Base-by-base conservation (phyloP, 2,888 invertebrate genomes). In the Cryptocephalus moraei region DNA sequence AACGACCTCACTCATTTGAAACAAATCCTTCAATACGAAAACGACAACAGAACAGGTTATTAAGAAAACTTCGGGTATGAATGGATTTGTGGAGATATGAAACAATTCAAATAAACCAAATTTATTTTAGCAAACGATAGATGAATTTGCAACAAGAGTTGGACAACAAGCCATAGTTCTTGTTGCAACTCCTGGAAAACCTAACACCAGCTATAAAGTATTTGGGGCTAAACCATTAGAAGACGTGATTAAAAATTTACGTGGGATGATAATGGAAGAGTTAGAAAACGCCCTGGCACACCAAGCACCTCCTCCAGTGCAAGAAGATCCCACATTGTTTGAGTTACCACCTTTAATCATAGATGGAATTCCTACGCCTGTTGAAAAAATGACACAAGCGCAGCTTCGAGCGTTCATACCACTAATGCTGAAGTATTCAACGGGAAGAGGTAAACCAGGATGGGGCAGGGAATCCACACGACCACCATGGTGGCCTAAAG, bases 311-410 rank as follows among this genome's bases (percentile, higher is more conserved):
- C 87, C 87, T 11, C 84, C 86, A 4, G 78, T 81, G 40, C 84
- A 82, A 64, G 94, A 95, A 64, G 94, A 92, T 75, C 91, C 94
- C 4, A 86, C 90, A 55, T 78, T 95, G 48, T 94, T 95, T 73
- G 95, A 95, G 76, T 75, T 96, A 70, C 96, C 96, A 52, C 93
- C 94, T 41, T 78, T 96, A 56, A 92, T 94, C 63, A 92, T 96
- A 63, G 95, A 96, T 73, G 95, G 95, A 54, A 96, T 95, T 69
- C 95, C 95, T 54, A 96, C 95, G 50, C 94, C 95, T 11, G 94
- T 96, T 1, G 95, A 96, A 75, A 96, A 96, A 79, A 96, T 96
- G 96, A 96, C 95, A 38, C 94, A 95, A 76, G 95, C 95, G 46
- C 95, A 96, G 73, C 75, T 96, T 50, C 74, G 96, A 62, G 94